Evolutionary conservation across 2,888 invertebrate genomes (phyloP), one percentile per base, ranked within the genome.

Genomic region (Stramonita haemastoma): DNA sequence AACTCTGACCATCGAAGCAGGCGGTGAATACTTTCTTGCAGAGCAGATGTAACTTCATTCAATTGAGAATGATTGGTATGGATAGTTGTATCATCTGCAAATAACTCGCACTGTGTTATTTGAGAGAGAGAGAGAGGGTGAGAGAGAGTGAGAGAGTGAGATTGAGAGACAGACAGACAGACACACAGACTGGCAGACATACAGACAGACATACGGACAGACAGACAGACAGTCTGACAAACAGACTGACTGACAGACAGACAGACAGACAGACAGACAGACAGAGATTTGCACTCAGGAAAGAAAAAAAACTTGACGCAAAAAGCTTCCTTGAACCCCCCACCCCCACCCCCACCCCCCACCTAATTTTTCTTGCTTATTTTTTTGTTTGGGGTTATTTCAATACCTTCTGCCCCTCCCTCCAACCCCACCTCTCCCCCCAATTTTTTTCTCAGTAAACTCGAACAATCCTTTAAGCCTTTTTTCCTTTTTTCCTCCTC

Each of bases 141-240:
- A 26, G 66, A 26, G 66, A 66, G 66, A 22, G 26, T 2, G 66
- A 66, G 46, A 66, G 26, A 66, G 66, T 2, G 66, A 22, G 19
- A 66, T 1, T 6, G 66, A 46, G 46, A 46, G 66, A 22, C 1
- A 26, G 66, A 22, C 1, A 66, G 66, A 66, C 1, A 26, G 66
- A 66, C 1, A 66, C 5, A 22, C 1, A 26, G 66, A 66, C 6
- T 2, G 66, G 13, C 1, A 66, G 66, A 66, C 1, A 66, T 4
- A 46, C 1, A 66, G 73, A n/a, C n/a, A 73, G 73, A 73, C n/a
- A n/a, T n/a, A n/a, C n/a, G n/a, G n/a, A 73, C n/a, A 73, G 73
- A 73, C n/a, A 73, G 73, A 73, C n/a, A 73, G 73, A 73, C n/a
- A 73, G 73, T n/a, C n/a, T n/a, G 73, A 73, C n/a, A 29, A n/a